Evolutionary conservation across 2,113 vertebrate species (phyloP).

Genomic region (Bufo bufo): DNA sequence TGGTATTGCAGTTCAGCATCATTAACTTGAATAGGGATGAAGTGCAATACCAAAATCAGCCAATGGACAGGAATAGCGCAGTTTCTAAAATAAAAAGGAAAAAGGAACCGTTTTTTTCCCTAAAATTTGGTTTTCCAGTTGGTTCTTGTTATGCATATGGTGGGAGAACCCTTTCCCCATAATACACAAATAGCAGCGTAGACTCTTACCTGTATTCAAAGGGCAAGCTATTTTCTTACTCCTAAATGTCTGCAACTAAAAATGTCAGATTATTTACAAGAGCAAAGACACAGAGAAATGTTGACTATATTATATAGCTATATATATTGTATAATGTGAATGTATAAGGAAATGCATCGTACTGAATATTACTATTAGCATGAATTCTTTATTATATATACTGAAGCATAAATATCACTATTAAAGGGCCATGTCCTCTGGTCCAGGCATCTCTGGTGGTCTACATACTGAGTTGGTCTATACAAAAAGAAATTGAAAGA

Average conservation of each 20-base stretch:
- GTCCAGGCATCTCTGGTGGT: neutral
- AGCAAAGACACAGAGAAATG: conserved; percentile 13
- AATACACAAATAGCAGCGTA: conserved; percentile 1
- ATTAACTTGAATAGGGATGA: neutral
- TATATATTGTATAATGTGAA: conserved; percentile 54
- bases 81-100: neutral
- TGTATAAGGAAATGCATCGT: conserved; percentile 56
- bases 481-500: neutral
- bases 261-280: conserved; percentile 15
- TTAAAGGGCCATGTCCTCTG: conserved; percentile 1
- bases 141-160: neutral
- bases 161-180: neutral
- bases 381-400: conserved; percentile 51
- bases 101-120: neutral
- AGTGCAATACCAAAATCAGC: neutral
- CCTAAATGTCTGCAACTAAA: conserved; percentile 1
- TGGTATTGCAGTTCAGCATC: neutral
- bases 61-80: neutral
- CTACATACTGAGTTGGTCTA: neutral
- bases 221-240: conserved; percentile 49
- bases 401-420: neutral
- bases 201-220: conserved; percentile 23
- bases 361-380: conserved; percentile 53
- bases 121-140: neutral
- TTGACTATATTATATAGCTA: conserved; percentile 28